Percentiles rank a stretch among this genome's conserved stretches.
phyloP scores from a whole-genome alignment of 2,797 vertebrate species.

The Atherinosoma microstoma region DNA sequence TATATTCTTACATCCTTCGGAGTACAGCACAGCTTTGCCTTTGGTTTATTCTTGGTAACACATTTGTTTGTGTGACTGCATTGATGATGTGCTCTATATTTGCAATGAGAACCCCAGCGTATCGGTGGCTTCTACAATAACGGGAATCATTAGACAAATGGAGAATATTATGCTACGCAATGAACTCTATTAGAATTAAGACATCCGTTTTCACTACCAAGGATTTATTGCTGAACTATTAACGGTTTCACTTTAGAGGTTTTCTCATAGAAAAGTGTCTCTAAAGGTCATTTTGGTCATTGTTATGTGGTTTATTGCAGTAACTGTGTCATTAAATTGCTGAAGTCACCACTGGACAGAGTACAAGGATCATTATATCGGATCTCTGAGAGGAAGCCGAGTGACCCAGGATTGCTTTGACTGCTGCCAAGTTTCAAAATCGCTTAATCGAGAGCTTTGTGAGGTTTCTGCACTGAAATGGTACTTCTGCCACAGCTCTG shows the following conservation, averaged over 20 bases:
- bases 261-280: slow-evolving; percentile 8
- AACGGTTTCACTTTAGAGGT: slow-evolving; percentile 35
- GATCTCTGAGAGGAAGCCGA: slow-evolving; percentile 40
- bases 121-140: slow-evolving; percentile 10
- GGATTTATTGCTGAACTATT: slow-evolving; percentile 39
- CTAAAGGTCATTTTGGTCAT: slow-evolving; percentile 28
- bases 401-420: slow-evolving; percentile 31
- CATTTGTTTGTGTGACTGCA: slow-evolving; percentile 13
- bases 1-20: slow-evolving; percentile 7
- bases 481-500: slow-evolving; percentile 21
- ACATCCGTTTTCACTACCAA: slow-evolving; percentile 15
- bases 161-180: neutral
- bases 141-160: slow-evolving; percentile 10
- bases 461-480: slow-evolving; percentile 8
- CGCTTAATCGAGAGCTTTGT: slow-evolving; percentile 31
- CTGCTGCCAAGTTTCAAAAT: slow-evolving; percentile 39
- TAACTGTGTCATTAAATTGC: slow-evolving; percentile 37
- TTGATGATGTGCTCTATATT: slow-evolving; percentile 5
- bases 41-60: slow-evolving; percentile 16
- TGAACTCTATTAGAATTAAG: slow-evolving; percentile 19
- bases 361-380: slow-evolving; percentile 30
- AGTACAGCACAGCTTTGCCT: neutral
- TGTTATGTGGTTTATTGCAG: slow-evolving; percentile 37
- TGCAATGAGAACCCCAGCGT: neutral
- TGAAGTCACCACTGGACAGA: slow-evolving; percentile 55